Conservation (phyloP, 2,113 vertebrate genomes). For the Phalacrocorax brasilianus region DNA sequence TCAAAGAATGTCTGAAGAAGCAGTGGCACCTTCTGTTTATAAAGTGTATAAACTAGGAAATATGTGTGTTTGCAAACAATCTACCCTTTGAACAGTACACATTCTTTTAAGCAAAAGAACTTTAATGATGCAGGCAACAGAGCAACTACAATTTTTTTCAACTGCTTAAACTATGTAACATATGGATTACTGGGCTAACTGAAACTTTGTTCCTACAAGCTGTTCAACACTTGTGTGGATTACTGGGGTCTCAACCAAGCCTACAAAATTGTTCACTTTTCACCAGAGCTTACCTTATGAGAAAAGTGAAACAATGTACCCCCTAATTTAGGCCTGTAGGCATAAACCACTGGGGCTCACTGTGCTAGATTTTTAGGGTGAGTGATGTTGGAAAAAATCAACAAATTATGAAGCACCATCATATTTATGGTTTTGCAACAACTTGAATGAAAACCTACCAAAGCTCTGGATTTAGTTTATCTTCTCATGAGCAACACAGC, state of each 20-base stretch:
- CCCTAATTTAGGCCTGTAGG: neutral
- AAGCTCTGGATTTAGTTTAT: neutral
- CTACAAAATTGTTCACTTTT: neutral
- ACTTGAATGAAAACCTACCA: neutral
- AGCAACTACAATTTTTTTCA: neutral
- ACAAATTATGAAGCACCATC: neutral
- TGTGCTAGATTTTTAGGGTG: neutral
- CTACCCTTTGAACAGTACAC: neutral
- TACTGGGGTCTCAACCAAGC: neutral
- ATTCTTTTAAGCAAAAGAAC: neutral
- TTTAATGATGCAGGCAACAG: neutral
- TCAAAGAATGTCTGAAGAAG: neutral
- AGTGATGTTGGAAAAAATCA: neutral
- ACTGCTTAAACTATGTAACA: neutral
- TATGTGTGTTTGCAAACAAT: accelerated
- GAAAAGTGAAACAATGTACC: neutral
- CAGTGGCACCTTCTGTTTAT: neutral
- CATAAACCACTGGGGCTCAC: neutral
- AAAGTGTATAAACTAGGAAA: neutral
- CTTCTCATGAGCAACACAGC: neutral
- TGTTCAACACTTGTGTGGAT: neutral
- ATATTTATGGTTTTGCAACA: neutral
- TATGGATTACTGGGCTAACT: neutral
- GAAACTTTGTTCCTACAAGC: neutral
- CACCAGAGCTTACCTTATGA: neutral